Base-by-base conservation (phyloP, 2,113 vertebrate species). In the Corvus hawaiiensis region DNA sequence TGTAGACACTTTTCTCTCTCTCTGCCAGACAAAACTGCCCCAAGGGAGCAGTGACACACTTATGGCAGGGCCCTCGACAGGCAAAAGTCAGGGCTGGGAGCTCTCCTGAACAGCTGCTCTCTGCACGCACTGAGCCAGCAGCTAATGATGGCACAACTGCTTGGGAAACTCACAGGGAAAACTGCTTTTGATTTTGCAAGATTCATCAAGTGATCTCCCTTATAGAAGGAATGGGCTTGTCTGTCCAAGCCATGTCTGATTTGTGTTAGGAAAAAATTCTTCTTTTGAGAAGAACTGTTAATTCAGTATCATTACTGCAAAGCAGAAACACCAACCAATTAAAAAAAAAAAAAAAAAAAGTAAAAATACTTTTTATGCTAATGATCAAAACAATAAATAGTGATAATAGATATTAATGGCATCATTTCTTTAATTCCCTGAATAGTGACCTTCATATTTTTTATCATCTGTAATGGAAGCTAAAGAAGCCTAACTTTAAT, bases 1-100 rank as follows among this genome's bases (percentile, higher is more conserved):
- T 1, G 3, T 24, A 74, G 90, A 81, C 9, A 43, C 54, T 94
- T 43, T 35, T 48, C 64, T 77, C 80, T 81, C 84, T 32, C 61
- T 55, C 62, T 81, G 83, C 86, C 89, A 93, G 82, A 93, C 63
- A 74, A 72, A 95, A 73, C n/a, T 52, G 89, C 96, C 89, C 69
- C 90, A 61, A 71, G 97, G 96, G 72, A 97, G 74, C 71, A 87
- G 71, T 88, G 96, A 95, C 97, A 97, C 48, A 94, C 71, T 97
- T 91, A 90, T 6, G 28, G 78, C 46, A 58, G 59, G 26, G 59
- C 41, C 67, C 26, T 87, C 1, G 1, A 80, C 30, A 68, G 76
- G 91, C 62, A 44, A 51, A 62, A 87, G 27, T 62, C 61, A 39
- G 56, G 48, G 85, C 81, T 94, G 22, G 44, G 73, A 96, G 66